Evolutionary conservation across 2,888 invertebrate species (phyloP).

Genomic region (Monopis laevigella): DNA sequence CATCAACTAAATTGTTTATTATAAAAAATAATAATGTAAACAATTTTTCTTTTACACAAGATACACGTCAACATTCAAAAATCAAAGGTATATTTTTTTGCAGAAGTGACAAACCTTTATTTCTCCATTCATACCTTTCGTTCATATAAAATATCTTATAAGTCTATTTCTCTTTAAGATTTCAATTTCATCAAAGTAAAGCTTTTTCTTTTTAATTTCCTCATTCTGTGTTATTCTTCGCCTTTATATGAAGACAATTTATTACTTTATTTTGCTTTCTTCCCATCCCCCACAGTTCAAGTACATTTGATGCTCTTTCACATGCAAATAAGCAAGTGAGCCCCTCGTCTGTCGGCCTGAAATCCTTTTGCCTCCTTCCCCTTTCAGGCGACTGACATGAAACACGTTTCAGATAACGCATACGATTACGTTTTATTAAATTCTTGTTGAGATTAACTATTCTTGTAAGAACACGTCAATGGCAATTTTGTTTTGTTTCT

Average conservation of each 20-base stretch:
- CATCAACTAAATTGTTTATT: too few species aligned
- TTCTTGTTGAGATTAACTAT: too few species aligned
- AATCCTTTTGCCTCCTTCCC: slow-evolving; percentile 20
- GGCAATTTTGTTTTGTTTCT: too few species aligned
- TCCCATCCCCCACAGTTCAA: slow-evolving; percentile 28
- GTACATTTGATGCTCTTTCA: slow-evolving; percentile 39
- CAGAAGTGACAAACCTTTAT: too few species aligned
- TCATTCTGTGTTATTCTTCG: slow-evolving; percentile 8
- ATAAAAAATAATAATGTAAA: too few species aligned
- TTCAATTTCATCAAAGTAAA: not conserved
- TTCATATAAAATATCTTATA: too few species aligned
- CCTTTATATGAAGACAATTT: slow-evolving; percentile 27
- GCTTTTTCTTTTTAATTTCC: slow-evolving; percentile 10
- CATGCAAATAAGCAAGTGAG: slow-evolving; percentile 38
- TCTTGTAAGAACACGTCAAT: too few species aligned
- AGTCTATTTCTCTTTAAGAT: too few species aligned
- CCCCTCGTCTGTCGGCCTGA: slow-evolving; percentile 21
- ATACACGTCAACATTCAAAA: too few species aligned
- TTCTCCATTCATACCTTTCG: too few species aligned
- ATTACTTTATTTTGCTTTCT: slow-evolving; percentile 26
- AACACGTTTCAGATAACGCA: slow-evolving; percentile 51
- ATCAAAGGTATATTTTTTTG: too few species aligned
- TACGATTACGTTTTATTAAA: slow-evolving; percentile 46
- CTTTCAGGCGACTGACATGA: slow-evolving; percentile 33
- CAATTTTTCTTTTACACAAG: too few species aligned